Base-by-base conservation (phyloP, 2,888 invertebrate species). In the Protonemura montana region DNA sequence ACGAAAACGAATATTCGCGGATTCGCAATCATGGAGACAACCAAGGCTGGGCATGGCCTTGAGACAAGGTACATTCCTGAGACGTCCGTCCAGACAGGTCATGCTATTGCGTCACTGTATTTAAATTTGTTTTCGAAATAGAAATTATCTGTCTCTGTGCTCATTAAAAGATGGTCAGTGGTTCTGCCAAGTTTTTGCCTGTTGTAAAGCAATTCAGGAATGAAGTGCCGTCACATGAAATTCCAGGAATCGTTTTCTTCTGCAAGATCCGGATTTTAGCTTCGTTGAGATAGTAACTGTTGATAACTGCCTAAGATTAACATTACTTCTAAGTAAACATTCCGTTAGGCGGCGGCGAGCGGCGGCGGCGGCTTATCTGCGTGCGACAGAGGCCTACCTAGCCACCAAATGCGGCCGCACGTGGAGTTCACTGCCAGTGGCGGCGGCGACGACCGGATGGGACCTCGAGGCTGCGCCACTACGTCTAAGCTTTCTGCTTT, bases 61-160 rank as follows among this genome's bases (percentile, higher is more conserved):
- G 78, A 78, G 78, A 78, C 78, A 28, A 78, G 27, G 78, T 78
- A 78, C 78, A 78, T 78, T 78, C 78, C 78, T 78, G 59, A 3
- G 59, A 59, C 59, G 78, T 78, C 78, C 27, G 78, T 26, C 78
- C 27, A 78, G 78, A 78, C 28, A 78, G 78, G 78, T 78, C 78
- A 78, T 78, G 78, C 26, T 28, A 28, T 78, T 78, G 78, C 78
- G 78, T 78, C 78, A 78, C 28, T 25, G 78, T 78, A 78, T 78
- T 78, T 28, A 78, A 28, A 78, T 78, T 78, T 78, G 78, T 78
- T 78, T 28, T 78, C 78, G 27, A 78, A 78, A 78, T 78, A 78
- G 28, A 78, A 27, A 78, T 78, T 78, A 78, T 59, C 59, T 59
- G 59, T 59, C 59, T 59, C 59, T 59, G 59, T 59, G 59, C 59